Percentiles rank a stretch among this genome's conserved stretches.
phyloP scores from a whole-genome alignment of 1,140 invertebrate genomes.

The Rhizoglyphus robini region DNA sequence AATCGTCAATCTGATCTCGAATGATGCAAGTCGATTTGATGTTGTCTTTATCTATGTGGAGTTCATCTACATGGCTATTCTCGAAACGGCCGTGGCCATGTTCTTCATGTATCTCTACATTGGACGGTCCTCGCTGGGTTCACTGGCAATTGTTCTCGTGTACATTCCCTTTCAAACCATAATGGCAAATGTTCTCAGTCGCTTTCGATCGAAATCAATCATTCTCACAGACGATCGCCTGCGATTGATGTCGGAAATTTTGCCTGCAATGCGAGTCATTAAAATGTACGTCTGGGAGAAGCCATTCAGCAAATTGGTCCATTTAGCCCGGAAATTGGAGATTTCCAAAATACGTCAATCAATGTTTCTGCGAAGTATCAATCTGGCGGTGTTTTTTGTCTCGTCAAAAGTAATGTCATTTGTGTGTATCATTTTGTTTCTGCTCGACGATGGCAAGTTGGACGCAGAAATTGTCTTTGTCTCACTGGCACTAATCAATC shows the following conservation, averaged over 20 bases:
- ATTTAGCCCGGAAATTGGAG: slow-evolving; percentile 45
- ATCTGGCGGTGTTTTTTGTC: slow-evolving; percentile 35
- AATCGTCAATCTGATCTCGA: slow-evolving; percentile 79
- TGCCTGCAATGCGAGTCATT: slow-evolving; percentile 74
- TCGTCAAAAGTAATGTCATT: slow-evolving; percentile 54
- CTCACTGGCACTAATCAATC: slow-evolving; percentile 54
- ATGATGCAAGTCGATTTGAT: slow-evolving; percentile 42
- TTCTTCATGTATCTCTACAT: slow-evolving; percentile 30
- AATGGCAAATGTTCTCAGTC: slow-evolving; percentile 39
- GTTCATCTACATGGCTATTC: slow-evolving; percentile 48
- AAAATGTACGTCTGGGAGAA: no score
- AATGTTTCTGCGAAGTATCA: slow-evolving; percentile 52
- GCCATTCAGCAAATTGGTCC: slow-evolving; percentile 52
- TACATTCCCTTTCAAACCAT: slow-evolving; percentile 69
- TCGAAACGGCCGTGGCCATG: slow-evolving; percentile 47
- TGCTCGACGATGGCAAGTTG: slow-evolving; percentile 48
- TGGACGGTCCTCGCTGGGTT: slow-evolving; percentile 45
- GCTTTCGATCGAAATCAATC: slow-evolving; percentile 4
- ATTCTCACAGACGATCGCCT: slow-evolving; percentile 16
- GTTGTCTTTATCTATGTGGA: slow-evolving; percentile 36
- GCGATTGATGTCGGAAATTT: slow-evolving; percentile 68
- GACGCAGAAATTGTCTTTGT: slow-evolving; percentile 62
- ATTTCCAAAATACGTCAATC: slow-evolving; percentile 50
- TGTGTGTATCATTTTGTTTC: slow-evolving; percentile 52
- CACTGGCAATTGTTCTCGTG: slow-evolving; percentile 57